Conservation (phyloP, 2,888 invertebrate genomes). For the Tenthredo notha region DNA sequence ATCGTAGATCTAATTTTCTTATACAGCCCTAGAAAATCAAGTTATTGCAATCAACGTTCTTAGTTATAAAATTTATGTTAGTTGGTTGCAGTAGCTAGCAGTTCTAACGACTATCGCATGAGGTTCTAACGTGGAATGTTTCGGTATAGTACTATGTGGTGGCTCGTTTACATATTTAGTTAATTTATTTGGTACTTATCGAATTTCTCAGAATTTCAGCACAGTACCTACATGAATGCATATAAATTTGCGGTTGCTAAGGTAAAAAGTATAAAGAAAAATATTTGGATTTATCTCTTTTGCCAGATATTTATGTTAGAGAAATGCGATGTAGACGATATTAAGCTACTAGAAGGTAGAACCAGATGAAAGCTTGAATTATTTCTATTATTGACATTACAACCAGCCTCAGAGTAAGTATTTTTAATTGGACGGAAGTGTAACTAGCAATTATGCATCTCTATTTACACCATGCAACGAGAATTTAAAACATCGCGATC, state of each 20-base stretch:
- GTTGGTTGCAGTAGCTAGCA: slow-evolving; percentile 5
- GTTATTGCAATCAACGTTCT: slow-evolving; percentile 6
- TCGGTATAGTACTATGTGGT: neutral
- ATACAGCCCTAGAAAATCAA: neutral
- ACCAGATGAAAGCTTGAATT: neutral
- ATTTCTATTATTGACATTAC: neutral
- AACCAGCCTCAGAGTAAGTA: neutral
- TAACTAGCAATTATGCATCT: neutral
- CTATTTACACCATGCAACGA: neutral
- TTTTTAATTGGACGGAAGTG: slow-evolving; percentile 7
- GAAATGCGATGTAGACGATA: neutral
- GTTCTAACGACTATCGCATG: neutral
- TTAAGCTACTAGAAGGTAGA: neutral
- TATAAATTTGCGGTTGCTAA: neutral
- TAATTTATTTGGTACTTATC: neutral
- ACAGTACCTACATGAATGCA: neutral
- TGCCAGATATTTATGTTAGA: neutral
- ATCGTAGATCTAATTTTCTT: neutral
- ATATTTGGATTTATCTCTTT: neutral
- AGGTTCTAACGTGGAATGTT: neutral
- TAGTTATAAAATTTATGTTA: slow-evolving; percentile 38
- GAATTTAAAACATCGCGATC: neutral
- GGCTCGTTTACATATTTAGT: neutral
- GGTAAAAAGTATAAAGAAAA: neutral
- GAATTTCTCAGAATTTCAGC: neutral